These are phyloP conservation scores for Dermochelys coriacea DNA, from an alignment of 2,797 vertebrate genomes.

Conservation along the genomic window DNA sequence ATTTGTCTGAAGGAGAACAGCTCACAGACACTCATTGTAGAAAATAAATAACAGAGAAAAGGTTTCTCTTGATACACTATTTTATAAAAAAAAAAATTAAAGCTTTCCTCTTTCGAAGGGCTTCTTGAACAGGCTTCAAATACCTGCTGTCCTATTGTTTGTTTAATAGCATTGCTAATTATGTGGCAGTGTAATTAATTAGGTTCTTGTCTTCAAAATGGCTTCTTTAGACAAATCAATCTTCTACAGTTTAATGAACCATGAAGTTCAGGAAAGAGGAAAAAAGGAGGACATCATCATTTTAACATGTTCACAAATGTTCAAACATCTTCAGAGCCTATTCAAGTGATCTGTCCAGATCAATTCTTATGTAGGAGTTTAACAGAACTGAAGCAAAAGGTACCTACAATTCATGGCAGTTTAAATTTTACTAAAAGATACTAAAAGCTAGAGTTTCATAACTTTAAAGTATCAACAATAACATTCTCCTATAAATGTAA, in stretches of 20 bases:
- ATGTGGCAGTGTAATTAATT: neutral
- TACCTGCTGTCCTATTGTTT: neutral
- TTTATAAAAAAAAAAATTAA: neutral
- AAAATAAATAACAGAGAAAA: rapidly evolving
- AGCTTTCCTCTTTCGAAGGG: rapidly evolving
- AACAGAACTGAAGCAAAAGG: neutral
- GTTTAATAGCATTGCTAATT: neutral
- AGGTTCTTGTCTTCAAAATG: neutral
- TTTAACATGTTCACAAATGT: neutral
- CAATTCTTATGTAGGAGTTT: neutral
- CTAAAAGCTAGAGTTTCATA: too few species aligned
- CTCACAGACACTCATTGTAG: too few species aligned
- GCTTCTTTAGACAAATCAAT: neutral
- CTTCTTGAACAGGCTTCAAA: neutral
- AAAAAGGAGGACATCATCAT: neutral
- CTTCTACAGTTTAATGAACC: neutral
- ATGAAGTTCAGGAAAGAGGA: rapidly evolving
- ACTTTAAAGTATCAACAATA: too few species aligned
- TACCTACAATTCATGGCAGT: neutral
- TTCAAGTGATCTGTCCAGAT: too few species aligned
- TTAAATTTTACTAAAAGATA: too few species aligned
- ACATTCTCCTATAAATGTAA: too few species aligned
- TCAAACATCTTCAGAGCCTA: too few species aligned
- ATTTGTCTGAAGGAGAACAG: neutral
- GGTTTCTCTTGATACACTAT: rapidly evolving